Percentiles rank a stretch among this genome's conserved stretches.
Evolutionary conservation across 2,113 vertebrate genomes (phyloP).

Genomic region (Ciconia stormi): DNA sequence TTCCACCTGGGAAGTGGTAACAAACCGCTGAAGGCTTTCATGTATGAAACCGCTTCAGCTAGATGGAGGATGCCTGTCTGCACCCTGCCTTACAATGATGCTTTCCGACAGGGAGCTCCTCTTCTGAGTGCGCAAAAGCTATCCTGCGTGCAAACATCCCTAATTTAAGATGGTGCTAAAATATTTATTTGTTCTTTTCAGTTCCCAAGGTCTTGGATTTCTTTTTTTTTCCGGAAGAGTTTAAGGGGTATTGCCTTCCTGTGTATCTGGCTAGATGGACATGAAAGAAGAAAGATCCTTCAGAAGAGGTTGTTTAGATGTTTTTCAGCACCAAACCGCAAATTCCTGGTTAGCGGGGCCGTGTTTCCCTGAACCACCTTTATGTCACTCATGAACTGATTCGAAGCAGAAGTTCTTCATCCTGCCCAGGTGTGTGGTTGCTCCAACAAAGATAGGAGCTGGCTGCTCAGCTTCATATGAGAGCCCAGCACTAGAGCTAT

Average conservation of each 20-base stretch:
- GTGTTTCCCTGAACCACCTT: neutral
- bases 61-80: neutral
- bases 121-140: fast-evolving
- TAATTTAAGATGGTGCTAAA: neutral
- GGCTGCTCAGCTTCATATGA: neutral
- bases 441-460: neutral
- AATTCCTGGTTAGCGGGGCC: neutral
- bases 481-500: neutral
- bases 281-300: neutral
- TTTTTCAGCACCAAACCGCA: neutral
- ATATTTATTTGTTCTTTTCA: neutral
- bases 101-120: neutral
- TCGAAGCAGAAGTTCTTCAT: neutral
- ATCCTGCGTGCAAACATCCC: fast-evolving
- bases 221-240: neutral
- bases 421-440: neutral
- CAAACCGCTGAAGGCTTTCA: neutral
- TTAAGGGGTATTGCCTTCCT: neutral
- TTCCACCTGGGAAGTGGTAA: neutral
- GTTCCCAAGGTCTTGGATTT: neutral
- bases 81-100: fast-evolving
- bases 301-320: neutral
- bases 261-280: neutral
- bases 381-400: neutral
- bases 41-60: fast-evolving